Conservation (phyloP, 30 jellyfish, hydroid and myxozoan species). For the Chironex yamaguchii region DNA sequence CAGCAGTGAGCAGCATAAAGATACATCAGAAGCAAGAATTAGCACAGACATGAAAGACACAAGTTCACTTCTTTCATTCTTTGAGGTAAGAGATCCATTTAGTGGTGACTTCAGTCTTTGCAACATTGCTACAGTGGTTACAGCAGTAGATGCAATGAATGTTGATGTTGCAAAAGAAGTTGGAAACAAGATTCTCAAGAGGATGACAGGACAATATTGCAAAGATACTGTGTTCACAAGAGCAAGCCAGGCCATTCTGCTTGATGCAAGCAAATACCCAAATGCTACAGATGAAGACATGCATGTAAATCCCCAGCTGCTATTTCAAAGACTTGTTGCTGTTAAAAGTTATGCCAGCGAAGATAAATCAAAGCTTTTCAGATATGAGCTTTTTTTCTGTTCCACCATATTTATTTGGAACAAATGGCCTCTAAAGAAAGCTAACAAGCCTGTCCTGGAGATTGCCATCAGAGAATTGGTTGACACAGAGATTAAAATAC, state of each 20-base stretch:
- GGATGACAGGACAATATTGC: constrained; percentile 22
- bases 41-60: constrained; percentile 48
- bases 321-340: constrained; percentile 50
- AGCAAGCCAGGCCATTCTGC: not conserved
- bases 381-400: constrained; percentile 18
- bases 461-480: not conserved
- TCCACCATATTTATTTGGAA: not conserved
- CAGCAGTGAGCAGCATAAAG: constrained; percentile 56
- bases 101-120: not conserved
- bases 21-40: constrained; percentile 12
- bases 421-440: constrained; percentile 4
- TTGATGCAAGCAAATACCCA: not conserved
- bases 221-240: constrained; percentile 4
- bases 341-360: constrained; percentile 24
- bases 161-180: constrained; percentile 30
- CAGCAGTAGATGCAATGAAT: constrained; percentile 3
- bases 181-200: constrained; percentile 19
- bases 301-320: constrained; percentile 65
- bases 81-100: constrained; percentile 28
- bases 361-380: constrained; percentile 17
- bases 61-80: constrained; percentile 28
- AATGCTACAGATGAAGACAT: constrained; percentile 21
- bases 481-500: not conserved
- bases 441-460: not conserved
- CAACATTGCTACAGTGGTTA: constrained; percentile 13